Evolutionary conservation across 1,140 invertebrate species (phyloP).

Genomic region (Bursaphelenchus mucronatus): DNA sequence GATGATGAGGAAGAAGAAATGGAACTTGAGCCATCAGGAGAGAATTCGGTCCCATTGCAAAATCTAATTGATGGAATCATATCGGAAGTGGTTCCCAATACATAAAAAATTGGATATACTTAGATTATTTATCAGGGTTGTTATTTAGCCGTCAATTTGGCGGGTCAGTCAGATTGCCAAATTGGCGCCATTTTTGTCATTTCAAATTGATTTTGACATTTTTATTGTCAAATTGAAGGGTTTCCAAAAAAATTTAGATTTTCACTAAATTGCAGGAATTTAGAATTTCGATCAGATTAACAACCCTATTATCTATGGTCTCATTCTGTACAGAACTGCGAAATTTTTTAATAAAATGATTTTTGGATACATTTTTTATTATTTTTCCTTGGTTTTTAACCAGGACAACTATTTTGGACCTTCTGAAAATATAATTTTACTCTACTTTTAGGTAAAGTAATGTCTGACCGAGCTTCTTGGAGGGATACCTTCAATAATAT

Average conservation of each 20-base stretch:
- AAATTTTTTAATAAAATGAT: background rate
- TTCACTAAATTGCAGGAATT: background rate
- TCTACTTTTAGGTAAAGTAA: too few species aligned
- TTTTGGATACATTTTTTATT: background rate
- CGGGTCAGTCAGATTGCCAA: too few species aligned
- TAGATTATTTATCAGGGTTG: too few species aligned
- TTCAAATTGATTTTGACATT: background rate
- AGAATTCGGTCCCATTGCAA: background rate
- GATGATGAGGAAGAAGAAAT: background rate
- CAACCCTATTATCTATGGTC: too few species aligned
- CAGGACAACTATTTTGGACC: too few species aligned
- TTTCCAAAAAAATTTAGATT: conserved; percentile 1
- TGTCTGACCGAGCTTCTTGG: too few species aligned
- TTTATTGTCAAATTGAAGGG: conserved; percentile 16
- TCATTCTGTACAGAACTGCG: background rate
- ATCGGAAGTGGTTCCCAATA: background rate
- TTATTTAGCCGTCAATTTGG: too few species aligned
- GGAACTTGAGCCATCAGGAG: background rate
- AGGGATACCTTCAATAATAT: background rate
- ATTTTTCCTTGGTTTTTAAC: too few species aligned
- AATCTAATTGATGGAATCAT: background rate
- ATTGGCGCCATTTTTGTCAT: too few species aligned
- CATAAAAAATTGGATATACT: too few species aligned
- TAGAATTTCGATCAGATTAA: background rate
- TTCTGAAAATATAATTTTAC: too few species aligned